Evolutionary conservation across 2,888 invertebrate genomes (phyloP).

Genomic region (Nezara viridula): DNA sequence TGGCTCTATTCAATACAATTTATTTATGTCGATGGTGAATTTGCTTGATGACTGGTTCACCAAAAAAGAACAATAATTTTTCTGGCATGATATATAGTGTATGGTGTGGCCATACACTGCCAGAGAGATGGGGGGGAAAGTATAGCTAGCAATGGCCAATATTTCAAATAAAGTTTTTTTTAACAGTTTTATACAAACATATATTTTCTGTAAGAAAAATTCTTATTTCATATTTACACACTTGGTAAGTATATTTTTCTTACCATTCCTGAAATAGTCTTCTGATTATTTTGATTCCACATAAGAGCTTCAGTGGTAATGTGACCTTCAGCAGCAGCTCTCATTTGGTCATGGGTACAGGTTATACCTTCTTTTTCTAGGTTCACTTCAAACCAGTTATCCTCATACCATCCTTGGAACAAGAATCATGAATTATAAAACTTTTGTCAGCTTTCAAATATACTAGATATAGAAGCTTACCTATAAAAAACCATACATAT

Average conservation of each 20-base stretch:
- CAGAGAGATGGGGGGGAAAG: too few species aligned
- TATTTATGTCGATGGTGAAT: too few species aligned
- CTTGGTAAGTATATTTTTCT: neutral
- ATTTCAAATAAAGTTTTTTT: too few species aligned
- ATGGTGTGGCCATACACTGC: too few species aligned
- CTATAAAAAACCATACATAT: constrained; percentile 99
- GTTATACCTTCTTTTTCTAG: constrained; percentile 88
- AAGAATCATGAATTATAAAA: neutral
- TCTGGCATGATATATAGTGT: too few species aligned
- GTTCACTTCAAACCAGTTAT: constrained; percentile 97
- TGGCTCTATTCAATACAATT: too few species aligned
- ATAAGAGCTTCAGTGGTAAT: constrained; percentile 98
- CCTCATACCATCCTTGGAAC: constrained; percentile 92
- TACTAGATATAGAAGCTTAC: constrained; percentile 71
- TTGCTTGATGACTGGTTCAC: too few species aligned
- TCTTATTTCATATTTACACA: too few species aligned
- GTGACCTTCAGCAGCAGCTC: constrained; percentile 95
- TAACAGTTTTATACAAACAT: too few species aligned
- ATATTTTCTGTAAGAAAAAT: too few species aligned
- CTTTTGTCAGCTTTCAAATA: neutral
- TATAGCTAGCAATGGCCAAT: too few species aligned
- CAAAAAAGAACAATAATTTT: too few species aligned
- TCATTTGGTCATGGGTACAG: constrained; percentile 94
- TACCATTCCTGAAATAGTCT: constrained; percentile 94
- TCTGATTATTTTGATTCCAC: constrained; percentile 97